Evolutionary conservation across 2,797 vertebrate species (phyloP).

Genomic region (Cichlasoma orientale): DNA sequence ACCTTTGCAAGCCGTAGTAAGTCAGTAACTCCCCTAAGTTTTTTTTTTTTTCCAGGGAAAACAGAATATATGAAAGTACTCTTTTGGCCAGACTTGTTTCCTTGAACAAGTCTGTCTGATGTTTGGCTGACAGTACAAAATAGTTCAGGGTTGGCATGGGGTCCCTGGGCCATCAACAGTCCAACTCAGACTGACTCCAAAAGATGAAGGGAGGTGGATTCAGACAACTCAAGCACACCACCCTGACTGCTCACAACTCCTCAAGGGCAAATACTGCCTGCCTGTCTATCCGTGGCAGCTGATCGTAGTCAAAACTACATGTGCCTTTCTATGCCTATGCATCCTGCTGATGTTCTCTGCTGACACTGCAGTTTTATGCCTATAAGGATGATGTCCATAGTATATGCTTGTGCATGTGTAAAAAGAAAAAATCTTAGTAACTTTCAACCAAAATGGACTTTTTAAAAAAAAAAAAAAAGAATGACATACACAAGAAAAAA

Average conservation of each 20-base stretch:
- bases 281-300: constrained; percentile 64
- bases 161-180: constrained; percentile 58
- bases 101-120: constrained; percentile 55
- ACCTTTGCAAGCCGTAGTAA: constrained; percentile 25
- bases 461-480: background rate
- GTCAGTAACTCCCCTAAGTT: constrained; percentile 24
- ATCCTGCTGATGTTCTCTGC: constrained; percentile 53
- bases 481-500: no score
- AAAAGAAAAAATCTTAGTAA: background rate
- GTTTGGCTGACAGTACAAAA: constrained; percentile 61
- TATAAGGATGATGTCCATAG: constrained; percentile 28
- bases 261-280: constrained; percentile 60
- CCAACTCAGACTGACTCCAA: constrained; percentile 57
- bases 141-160: constrained; percentile 44
- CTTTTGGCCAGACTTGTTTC: constrained; percentile 43
- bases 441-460: background rate
- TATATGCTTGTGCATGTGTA: background rate
- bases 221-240: constrained; percentile 51
- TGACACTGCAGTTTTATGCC: constrained; percentile 60
- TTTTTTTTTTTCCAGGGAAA: constrained; percentile 17
- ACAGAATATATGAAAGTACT: constrained; percentile 30
- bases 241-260: constrained; percentile 53
- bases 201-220: constrained; percentile 66
- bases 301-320: constrained; percentile 58
- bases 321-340: constrained; percentile 45